Evolutionary conservation across 2,888 invertebrate species (phyloP).

Genomic region (Dendrolimus pini): DNA sequence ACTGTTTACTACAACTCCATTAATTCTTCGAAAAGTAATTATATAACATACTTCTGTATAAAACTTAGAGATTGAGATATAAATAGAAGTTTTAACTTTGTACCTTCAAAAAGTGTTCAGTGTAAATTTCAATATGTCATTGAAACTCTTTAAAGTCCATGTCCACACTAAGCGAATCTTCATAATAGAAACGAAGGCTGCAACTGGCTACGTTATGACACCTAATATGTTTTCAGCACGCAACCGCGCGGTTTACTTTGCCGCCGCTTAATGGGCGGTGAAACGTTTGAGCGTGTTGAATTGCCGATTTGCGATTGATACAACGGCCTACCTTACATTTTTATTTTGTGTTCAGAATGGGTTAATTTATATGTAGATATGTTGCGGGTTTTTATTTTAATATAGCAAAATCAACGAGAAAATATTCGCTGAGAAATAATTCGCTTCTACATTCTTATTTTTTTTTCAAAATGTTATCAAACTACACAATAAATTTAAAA

Average conservation of each 20-base stretch:
- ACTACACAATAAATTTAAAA: too few relatives aligned
- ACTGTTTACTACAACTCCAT: too few relatives aligned
- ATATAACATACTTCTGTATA: too few relatives aligned
- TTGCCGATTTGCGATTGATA: slow-evolving; percentile 42
- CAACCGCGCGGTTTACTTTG: slow-evolving; percentile 39
- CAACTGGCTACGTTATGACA: slow-evolving; percentile 54
- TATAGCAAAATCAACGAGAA: slow-evolving; percentile 26
- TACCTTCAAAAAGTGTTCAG: too few relatives aligned
- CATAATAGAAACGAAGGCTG: slow-evolving; percentile 29
- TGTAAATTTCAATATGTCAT: too few relatives aligned
- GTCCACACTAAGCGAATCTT: slow-evolving; percentile 10
- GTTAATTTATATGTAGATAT: neutral
- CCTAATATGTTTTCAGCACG: slow-evolving; percentile 68
- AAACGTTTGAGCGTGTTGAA: slow-evolving; percentile 33
- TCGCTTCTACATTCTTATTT: too few relatives aligned
- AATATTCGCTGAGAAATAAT: slow-evolving; percentile 5
- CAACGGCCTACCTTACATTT: slow-evolving; percentile 14
- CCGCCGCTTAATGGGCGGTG: slow-evolving; percentile 43
- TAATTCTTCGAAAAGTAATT: too few relatives aligned
- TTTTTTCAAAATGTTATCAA: too few relatives aligned
- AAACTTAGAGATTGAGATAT: too few relatives aligned
- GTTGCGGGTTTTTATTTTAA: slow-evolving; percentile 6
- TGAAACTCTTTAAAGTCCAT: neutral
- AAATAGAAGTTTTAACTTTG: too few relatives aligned
- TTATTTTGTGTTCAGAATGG: neutral